A percentile compares a stretch with the other conserved stretches of the same genome.
phyloP scores from a whole-genome alignment of 2,888 invertebrate genomes.

The Agonopterix heracliana region DNA sequence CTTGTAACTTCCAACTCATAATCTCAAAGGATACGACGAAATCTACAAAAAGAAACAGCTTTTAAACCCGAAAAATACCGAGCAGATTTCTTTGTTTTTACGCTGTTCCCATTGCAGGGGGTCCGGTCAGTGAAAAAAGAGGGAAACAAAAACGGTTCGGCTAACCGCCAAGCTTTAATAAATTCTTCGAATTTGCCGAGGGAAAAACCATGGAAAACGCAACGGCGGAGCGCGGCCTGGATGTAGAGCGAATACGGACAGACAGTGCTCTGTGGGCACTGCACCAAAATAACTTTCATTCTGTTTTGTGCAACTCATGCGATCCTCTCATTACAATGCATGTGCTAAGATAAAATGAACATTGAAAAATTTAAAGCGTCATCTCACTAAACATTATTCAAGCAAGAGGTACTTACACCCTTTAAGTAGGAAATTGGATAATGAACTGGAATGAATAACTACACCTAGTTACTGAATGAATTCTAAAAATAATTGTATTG shows the following conservation, averaged over 20 bases:
- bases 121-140: constrained; percentile 48
- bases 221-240: neutral
- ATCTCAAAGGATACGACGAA: no score
- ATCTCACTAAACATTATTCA: no score
- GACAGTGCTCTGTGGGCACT: constrained; percentile 5
- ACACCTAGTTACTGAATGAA: no score
- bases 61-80: constrained; percentile 18
- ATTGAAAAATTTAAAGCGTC: no score
- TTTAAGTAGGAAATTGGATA: no score
- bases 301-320: neutral
- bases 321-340: neutral
- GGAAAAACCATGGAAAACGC: constrained; percentile 37
- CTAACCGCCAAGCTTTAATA: constrained; percentile 70
- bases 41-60: constrained; percentile 9
- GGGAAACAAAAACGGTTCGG: constrained; percentile 55
- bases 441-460: no score
- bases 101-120: constrained; percentile 39
- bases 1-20: no score
- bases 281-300: constrained; percentile 7
- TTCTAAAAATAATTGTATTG: no score
- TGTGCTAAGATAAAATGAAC: neutral
- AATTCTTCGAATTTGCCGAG: constrained; percentile 62
- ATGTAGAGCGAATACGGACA: neutral
- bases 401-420: no score
- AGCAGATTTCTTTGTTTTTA: constrained; percentile 43